Base-by-base conservation (phyloP, 2,888 invertebrate genomes). In the Polyommatus iphigenia region DNA sequence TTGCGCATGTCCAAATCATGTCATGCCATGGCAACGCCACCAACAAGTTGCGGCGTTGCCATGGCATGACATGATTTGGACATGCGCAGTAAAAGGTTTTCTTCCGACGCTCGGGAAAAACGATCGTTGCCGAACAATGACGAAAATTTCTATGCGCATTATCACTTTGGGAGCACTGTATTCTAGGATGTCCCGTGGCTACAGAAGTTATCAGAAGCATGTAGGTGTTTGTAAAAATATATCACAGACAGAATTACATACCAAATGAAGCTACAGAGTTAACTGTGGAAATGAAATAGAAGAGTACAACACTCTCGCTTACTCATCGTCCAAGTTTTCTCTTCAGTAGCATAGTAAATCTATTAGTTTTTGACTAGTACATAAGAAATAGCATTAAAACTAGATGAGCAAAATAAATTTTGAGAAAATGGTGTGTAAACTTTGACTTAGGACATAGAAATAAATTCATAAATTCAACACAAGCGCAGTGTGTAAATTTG, bases 161-260 rank as follows among this genome's bases (percentile, higher is more conserved):
- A 24, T 24, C 24, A 24, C 24, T 24, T 24, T 24, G 24, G 24
- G 24, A 24, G 24, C 24, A 24, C 24, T 24, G 24, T 50, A 50
- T 50, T 79, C 83, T 90, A 90, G 89, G 89, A 88, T 89, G 90
- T 87, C 90, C 90, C 81, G 91, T 92, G 91, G 91, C 92, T 90
- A 91, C 89, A 87, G 88, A 85, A 89, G 83, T 82, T 84, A 84
- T 80, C 80, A 79, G 77, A 18, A 24, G 20, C 20, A 59, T 59
- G 20, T n/a, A 10, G 46, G 77, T 20, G 18, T 57, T 72, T 78
- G 78, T 87, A 87, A 83, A 84, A 85, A 83, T 85, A 88, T 92
- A 92, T 92, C 91, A 92, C 92, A 92, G 91, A 89, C 88, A 88
- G 85, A 87, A 83, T 81, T 82, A 87, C 87, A 86, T 87, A 86